Percentiles rank a stretch among this genome's conserved stretches.
Conservation (phyloP, 2,888 invertebrate genomes). For the Rhorus exstirpatorius region DNA sequence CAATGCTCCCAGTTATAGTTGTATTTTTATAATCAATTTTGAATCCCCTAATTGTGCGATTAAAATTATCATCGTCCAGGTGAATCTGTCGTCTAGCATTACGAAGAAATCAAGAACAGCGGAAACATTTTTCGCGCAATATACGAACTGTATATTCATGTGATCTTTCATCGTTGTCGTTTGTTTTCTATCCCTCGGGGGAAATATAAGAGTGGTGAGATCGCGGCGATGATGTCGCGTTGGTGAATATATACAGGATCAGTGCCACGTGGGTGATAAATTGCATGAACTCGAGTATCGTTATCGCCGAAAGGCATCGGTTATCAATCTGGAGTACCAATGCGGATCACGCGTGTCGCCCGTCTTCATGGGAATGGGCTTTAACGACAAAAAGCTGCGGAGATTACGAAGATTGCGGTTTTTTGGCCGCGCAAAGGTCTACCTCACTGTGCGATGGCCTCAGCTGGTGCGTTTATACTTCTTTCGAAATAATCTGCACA, state of each 20-base stretch:
- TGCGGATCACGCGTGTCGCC: constrained; percentile 85
- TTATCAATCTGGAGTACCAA: constrained; percentile 85
- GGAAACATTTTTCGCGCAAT: not conserved
- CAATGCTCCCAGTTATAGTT: not conserved
- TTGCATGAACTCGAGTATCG: constrained; percentile 75
- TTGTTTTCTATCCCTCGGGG: not conserved
- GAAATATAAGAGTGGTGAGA: constrained; percentile 14
- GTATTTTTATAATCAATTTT: not conserved
- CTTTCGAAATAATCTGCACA: constrained; percentile 19
- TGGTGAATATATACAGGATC: constrained; percentile 21
- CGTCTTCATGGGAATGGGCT: constrained; percentile 86
- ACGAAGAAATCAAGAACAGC: not conserved
- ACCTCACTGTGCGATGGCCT: constrained; percentile 88
- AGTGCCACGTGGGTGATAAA: constrained; percentile 56
- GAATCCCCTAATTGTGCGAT: not conserved
- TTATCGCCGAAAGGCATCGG: constrained; percentile 75
- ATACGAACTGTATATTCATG: not conserved
- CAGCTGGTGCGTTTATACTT: constrained; percentile 87
- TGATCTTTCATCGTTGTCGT: not conserved
- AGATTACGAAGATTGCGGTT: constrained; percentile 88
- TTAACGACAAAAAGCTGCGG: constrained; percentile 87
- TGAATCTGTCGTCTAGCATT: not conserved
- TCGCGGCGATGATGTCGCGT: constrained; percentile 15
- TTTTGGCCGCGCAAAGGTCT: constrained; percentile 89
- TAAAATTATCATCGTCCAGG: not conserved